These are phyloP conservation scores for Aethina tumida DNA, from an alignment of 1,140 invertebrate genomes.

Conservation along the genomic window DNA sequence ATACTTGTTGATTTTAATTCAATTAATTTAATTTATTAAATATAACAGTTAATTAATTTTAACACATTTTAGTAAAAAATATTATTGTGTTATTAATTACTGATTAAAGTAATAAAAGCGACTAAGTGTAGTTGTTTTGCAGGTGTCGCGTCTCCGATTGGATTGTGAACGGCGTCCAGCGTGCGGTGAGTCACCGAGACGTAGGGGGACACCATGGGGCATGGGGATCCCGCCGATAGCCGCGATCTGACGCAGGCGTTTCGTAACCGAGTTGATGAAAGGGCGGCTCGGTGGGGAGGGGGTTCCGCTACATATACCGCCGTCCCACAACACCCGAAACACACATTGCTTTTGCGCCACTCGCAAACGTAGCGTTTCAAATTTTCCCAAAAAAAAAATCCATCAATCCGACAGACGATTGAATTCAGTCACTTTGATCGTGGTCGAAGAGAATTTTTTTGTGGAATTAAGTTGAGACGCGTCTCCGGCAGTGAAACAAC, in stretches of 20 bases:
- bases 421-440: constrained; percentile 21
- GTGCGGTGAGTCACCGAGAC: no score
- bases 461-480: constrained; percentile 13
- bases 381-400: no score
- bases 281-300: constrained; percentile 24
- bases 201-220: constrained; percentile 3
- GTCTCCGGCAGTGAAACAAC: constrained; percentile 27
- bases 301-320: constrained; percentile 30
- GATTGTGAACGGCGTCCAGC: no score
- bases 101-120: no score
- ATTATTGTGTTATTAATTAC: no score
- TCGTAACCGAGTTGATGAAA: constrained; percentile 30
- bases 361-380: constrained; percentile 25
- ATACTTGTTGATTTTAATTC: no score
- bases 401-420: constrained; percentile 29
- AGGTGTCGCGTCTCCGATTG: no score
- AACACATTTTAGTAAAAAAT: no score
- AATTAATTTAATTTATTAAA: no score
- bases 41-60: no score
- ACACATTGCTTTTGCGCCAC: constrained; percentile 29
- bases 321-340: constrained; percentile 21
- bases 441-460: constrained; percentile 22
- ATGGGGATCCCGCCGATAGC: constrained; percentile 27
- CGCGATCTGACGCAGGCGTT: constrained; percentile 28
- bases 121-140: no score